A percentile compares a stretch with the other conserved stretches of the same genome.
These are phyloP conservation scores for Amblyornis subalaris DNA, from an alignment of 2,113 vertebrate species.

Conservation along the genomic window DNA sequence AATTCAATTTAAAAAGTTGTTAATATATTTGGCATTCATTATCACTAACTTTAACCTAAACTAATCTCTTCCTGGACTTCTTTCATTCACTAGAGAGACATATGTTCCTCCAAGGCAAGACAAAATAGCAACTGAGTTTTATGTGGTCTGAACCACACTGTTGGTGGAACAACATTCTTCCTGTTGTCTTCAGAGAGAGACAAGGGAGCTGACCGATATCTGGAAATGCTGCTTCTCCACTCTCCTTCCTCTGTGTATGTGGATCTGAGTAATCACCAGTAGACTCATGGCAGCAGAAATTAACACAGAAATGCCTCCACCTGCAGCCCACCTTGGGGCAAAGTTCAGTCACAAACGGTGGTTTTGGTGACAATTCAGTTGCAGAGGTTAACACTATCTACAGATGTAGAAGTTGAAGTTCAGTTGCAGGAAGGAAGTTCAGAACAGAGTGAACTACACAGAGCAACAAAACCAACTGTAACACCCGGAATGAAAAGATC, in stretches of 20 bases:
- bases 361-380: not conserved
- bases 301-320: rapidly evolving
- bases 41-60: not conserved
- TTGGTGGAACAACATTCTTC: not conserved
- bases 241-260: not conserved
- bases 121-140: not conserved
- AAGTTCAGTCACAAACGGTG: not conserved
- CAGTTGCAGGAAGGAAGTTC: not conserved
- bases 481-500: not conserved
- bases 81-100: not conserved
- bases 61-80: not conserved
- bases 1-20: rapidly evolving
- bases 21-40: not conserved
- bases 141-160: not conserved
- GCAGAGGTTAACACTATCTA: not conserved
- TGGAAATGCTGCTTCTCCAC: not conserved
- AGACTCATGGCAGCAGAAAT: not conserved
- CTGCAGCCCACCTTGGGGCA: not conserved
- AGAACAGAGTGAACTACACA: not conserved
- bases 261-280: not conserved
- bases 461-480: not conserved
- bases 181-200: not conserved
- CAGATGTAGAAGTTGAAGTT: not conserved
- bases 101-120: not conserved
- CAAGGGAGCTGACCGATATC: rapidly evolving